Percentiles rank a stretch among this genome's conserved stretches.
These are phyloP conservation scores for Loxodonta africana DNA, from an alignment of 2,113 vertebrate species.

Conservation along the genomic window DNA sequence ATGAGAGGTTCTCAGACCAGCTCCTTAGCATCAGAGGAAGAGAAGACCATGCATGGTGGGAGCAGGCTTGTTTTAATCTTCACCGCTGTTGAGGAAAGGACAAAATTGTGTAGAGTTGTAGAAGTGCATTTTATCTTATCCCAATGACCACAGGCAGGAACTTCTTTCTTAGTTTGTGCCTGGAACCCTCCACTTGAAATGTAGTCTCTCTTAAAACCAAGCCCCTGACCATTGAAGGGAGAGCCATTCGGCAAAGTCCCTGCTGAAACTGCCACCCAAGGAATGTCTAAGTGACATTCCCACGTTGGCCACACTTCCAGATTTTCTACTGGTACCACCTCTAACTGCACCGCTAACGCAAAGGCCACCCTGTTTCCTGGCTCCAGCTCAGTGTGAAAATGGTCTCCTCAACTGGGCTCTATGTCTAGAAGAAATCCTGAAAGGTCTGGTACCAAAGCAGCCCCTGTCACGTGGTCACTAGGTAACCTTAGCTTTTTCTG, in stretches of 20 bases:
- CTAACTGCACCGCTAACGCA: not conserved
- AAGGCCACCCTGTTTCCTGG: not conserved
- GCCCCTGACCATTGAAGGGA: not conserved
- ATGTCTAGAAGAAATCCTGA: not conserved
- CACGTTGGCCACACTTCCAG: not conserved
- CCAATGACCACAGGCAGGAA: not conserved
- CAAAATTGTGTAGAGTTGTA: not conserved
- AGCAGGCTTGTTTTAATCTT: not conserved
- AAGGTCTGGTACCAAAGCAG: not conserved
- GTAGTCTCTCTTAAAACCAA: not conserved
- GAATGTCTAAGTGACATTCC: not conserved
- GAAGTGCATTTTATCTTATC: not conserved
- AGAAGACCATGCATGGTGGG: fast-evolving
- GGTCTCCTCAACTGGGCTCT: not conserved
- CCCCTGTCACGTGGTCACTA: not conserved
- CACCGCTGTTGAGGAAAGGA: not conserved
- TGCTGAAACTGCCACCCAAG: not conserved
- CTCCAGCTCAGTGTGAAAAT: no score
- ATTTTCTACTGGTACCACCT: not conserved
- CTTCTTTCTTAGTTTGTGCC: not conserved
- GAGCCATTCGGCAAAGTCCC: not conserved
- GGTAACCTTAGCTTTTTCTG: not conserved
- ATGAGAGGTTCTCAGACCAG: not conserved
- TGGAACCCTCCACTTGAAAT: fast-evolving
- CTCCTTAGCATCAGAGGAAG: not conserved